Conservation (phyloP, 2,797 vertebrate species). For the Aldrovandia affinis region DNA sequence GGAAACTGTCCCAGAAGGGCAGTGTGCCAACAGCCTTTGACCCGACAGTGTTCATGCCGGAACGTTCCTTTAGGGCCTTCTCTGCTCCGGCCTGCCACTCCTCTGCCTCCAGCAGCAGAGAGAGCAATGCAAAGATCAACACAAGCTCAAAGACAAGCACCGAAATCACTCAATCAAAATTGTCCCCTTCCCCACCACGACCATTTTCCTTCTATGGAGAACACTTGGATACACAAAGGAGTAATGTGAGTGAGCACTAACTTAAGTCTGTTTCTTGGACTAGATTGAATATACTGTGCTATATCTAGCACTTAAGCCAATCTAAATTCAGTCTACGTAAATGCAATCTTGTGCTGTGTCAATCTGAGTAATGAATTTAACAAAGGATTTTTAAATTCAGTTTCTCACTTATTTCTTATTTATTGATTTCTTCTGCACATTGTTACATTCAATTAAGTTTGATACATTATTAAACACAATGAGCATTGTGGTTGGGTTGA, state of each 20-base stretch:
- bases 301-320: not conserved
- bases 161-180: not conserved
- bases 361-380: not conserved
- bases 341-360: no score
- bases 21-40: not conserved
- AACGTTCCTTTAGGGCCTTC: not conserved
- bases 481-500: not conserved
- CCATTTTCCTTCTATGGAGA: not conserved
- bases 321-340: conserved; percentile 9
- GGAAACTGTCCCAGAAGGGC: conserved; percentile 34
- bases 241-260: not conserved
- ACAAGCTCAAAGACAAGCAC: not conserved
- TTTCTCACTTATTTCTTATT: not conserved
- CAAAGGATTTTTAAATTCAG: not conserved
- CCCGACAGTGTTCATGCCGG: not conserved
- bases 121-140: conserved; percentile 1
- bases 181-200: not conserved
- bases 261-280: not conserved
- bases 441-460: not conserved
- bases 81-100: not conserved
- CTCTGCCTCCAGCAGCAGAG: not conserved
- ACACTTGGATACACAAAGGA: not conserved
- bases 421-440: not conserved
- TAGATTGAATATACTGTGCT: not conserved
- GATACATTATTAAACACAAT: not conserved